These are phyloP conservation scores for Rhagoletis pomonella DNA, from an alignment of 1,140 invertebrate genomes.

Conservation along the genomic window DNA sequence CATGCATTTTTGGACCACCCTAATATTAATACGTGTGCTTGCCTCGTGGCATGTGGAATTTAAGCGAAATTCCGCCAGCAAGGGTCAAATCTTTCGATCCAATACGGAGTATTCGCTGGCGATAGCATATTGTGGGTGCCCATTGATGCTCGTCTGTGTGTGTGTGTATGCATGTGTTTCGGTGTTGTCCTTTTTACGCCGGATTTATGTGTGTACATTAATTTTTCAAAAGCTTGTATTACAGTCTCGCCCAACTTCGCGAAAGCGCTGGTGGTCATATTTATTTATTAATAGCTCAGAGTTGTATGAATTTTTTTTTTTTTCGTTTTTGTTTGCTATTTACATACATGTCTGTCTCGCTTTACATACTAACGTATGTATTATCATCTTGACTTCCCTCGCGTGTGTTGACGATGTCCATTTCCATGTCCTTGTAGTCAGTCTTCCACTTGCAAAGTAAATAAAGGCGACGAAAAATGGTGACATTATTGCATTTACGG, in stretches of 20 bases:
- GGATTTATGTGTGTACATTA: conserved; percentile 29
- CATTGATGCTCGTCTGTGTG: background rate
- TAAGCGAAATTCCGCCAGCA: background rate
- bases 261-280: background rate
- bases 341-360: background rate
- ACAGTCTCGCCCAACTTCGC: conserved; percentile 4
- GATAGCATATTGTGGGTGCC: background rate
- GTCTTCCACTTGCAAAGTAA: background rate
- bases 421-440: background rate
- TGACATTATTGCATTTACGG: conserved; percentile 35
- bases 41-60: background rate
- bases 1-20: too few species aligned
- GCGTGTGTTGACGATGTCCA: background rate
- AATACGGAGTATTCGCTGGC: background rate
- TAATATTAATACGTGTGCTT: background rate
- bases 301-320: background rate
- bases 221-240: conserved; percentile 46
- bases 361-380: background rate
- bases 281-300: conserved; percentile 27
- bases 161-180: background rate
- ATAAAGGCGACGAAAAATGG: background rate
- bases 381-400: background rate
- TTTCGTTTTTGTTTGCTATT: background rate
- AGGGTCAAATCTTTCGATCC: conserved; percentile 8
- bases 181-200: background rate